Evolutionary conservation across 1,140 invertebrate genomes (phyloP), one percentile per base, ranked within the genome.

Genomic region (Bombus sibiricus): DNA sequence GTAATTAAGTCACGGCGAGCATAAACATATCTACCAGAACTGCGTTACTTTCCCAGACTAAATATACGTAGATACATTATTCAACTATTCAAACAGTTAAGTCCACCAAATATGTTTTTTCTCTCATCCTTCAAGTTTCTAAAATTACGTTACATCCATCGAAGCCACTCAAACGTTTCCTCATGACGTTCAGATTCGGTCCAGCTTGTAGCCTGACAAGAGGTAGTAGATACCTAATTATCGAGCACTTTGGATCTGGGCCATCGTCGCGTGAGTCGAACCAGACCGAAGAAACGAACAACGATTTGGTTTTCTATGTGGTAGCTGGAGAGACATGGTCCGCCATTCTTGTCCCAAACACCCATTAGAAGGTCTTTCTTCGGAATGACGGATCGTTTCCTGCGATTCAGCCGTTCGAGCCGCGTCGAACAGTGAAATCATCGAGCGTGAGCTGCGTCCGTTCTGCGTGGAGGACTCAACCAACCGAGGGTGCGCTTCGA

Each of bases 181-280:
- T 74, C 69, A 28, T 62, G 69, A 66, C 75, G 80, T 79, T 89
- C 81, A 78, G 86, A 91, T 92, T 91, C 89, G 86, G 87, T 74
- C 57, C 81, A 81, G 85, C 53, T 53, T 86, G 77, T 81, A 68
- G 75, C 83, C 87, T 87, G 92, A 92, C 90, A 88, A 86, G 81
- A 72, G 62, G 81, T 39, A 71, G 34, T 53, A 53, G 47, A 8
- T 53, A 53, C 47, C 88, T 88, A 93, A 93, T 93, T 93, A 93
- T 92, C 88, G 86, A 83, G 83, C 91, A 92, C 88, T 92, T 91
- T 77, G 84, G 85, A 93, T 91, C 90, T 93, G 90, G 92, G 92
- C 92, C 92, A 91, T 73, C 86, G 85, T 88, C 72, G 78, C 82
- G 18, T 86, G 77, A 80, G 81, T 72, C 84, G 76, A 68, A 68